A percentile compares a stretch with the other conserved stretches of the same genome.
Conservation (phyloP, 2,113 vertebrate species). For the Tursiops truncatus region DNA sequence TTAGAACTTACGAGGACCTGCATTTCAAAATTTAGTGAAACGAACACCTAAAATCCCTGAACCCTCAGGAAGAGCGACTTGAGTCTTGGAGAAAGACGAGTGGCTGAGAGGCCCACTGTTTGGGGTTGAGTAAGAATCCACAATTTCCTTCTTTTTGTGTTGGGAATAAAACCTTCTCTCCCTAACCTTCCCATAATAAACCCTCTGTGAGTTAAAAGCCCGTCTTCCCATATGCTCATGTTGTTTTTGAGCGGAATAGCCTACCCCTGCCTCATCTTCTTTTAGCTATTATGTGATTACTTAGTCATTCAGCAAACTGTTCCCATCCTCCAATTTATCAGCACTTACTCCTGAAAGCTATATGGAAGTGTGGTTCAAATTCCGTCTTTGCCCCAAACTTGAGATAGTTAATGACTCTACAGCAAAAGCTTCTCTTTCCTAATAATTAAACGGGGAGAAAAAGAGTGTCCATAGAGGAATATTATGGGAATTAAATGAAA, state of each 20-base stretch:
- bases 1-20: neutral
- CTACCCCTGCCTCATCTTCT: neutral
- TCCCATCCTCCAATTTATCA: neutral
- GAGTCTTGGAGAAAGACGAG: neutral
- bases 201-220: neutral
- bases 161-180: neutral
- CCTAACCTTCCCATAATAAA: neutral
- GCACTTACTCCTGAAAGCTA: neutral
- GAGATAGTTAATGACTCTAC: neutral
- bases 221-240: neutral
- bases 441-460: neutral
- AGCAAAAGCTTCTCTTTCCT: neutral
- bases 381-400: neutral
- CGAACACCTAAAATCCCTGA: neutral
- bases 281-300: neutral
- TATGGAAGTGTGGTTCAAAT: neutral
- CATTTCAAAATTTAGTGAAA: neutral
- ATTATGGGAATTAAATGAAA: conserved; percentile 14
- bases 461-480: neutral
- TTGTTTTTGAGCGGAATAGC: neutral
- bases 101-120: neutral
- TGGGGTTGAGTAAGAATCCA: neutral
- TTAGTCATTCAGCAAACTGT: neutral
- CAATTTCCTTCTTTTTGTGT: neutral
- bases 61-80: neutral